Base-by-base conservation (phyloP, 2,888 invertebrate genomes). In the Pilophorus perplexus region DNA sequence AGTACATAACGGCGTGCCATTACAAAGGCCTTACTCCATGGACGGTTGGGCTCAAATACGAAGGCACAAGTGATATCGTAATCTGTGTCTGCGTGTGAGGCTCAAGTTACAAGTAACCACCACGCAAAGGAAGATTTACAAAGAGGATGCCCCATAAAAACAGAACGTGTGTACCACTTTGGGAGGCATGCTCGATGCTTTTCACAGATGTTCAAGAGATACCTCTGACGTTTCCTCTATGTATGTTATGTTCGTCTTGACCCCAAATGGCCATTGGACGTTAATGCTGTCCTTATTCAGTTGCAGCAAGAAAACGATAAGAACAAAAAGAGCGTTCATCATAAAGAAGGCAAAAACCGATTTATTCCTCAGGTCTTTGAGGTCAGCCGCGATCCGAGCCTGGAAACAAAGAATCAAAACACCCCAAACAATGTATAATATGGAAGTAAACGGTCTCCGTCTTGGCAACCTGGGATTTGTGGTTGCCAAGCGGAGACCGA, bases 281-380 rank as follows among this genome's bases (percentile, higher is more conserved):
- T 96, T 93, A 79, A 97, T 87, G 82, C 92, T 91, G 84, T 95
- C 93, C 87, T 96, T 96, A 84, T 97, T 95, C 81, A 97, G 86
- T 87, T 98, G 97, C 79, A 99, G 89, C 80, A 98, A 89, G 83
- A 98, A 93, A 78, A 98, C 95, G 81, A 96, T 92, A 83, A 98
- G 88, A 79, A 97, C 93, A 87, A 97, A 98, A 78, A 98, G 87
- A 80, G 96, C 93, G 87, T 98, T 99, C 85, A 97, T 90, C 96
- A 98, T 97, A 83, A 97, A 90, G 87, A 97, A 96, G 78, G 92
- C 93, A 81, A 95, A 94, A 77, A 94, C 93, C 76, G 93, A 92
- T 80, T 95, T 94, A 86, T 97, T 97, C 77, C 97, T 85, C 77
- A 97, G 87, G 78, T 95, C 95, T 78, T 91, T 85, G 80, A 98